phyloP scores from a whole-genome alignment of 2,797 vertebrate species.

The Sebastes hubbsi region DNA sequence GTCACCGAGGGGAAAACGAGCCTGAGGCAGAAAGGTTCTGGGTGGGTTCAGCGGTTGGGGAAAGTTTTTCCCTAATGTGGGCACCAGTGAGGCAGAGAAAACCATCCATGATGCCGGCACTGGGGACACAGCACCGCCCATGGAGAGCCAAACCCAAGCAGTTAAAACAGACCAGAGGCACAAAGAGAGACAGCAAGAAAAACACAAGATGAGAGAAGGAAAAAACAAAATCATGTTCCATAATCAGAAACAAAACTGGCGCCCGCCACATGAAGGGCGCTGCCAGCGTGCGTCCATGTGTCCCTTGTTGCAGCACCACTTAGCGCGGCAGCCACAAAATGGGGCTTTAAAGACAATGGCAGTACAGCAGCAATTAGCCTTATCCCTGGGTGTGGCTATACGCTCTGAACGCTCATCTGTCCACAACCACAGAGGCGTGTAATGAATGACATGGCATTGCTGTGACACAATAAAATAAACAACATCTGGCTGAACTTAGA shows the following conservation, averaged over 20 bases:
- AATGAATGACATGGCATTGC: conserved; percentile 72
- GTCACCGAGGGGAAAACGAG: conserved; percentile 35
- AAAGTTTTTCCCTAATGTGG: conserved; percentile 52
- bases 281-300: conserved; percentile 66
- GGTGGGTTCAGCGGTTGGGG: conserved; percentile 53
- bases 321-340: conserved; percentile 71
- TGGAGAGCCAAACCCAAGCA: conserved; percentile 51
- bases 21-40: conserved; percentile 42
- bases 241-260: conserved; percentile 77
- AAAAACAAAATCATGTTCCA: conserved; percentile 74
- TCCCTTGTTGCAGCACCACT: conserved; percentile 67
- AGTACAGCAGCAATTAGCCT: conserved; percentile 71
- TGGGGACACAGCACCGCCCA: conserved; percentile 49
- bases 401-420: conserved; percentile 57
- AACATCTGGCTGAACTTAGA: conserved; percentile 55
- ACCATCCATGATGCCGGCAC: conserved; percentile 28
- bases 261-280: conserved; percentile 74
- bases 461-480: conserved; percentile 74
- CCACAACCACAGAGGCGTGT: conserved; percentile 55
- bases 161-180: conserved; percentile 54
- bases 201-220: conserved; percentile 49
- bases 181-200: conserved; percentile 42
- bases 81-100: conserved; percentile 57
- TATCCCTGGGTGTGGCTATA: conserved; percentile 65
- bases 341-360: conserved; percentile 75